Conservation (phyloP, 1,140 invertebrate genomes). For the Hylyphantes graminicola region DNA sequence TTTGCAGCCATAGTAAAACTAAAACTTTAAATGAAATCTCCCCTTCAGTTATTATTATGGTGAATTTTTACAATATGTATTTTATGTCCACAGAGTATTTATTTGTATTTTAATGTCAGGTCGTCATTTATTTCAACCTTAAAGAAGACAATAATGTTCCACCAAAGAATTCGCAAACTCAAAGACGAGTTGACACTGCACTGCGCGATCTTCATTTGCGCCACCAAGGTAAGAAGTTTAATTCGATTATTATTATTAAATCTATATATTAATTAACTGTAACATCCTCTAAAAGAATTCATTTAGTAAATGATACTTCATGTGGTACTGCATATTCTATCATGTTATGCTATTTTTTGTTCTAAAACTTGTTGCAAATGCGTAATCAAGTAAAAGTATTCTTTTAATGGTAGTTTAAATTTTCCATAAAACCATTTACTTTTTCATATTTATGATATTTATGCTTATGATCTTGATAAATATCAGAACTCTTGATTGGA, state of each 20-base stretch:
- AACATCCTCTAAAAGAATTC: no score
- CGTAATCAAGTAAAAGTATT: no score
- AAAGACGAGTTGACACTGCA: background rate
- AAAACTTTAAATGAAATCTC: constrained; percentile 4
- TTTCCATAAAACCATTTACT: no score
- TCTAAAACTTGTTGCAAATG: no score
- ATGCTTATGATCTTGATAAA: no score
- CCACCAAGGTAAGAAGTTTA: constrained; percentile 15
- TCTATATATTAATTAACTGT: background rate
- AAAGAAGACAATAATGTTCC: background rate
- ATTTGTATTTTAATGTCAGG: constrained; percentile 17
- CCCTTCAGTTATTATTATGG: background rate
- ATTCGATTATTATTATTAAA: background rate
- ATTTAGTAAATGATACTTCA: no score
- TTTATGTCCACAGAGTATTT: background rate
- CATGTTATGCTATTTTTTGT: no score
- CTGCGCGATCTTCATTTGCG: constrained; percentile 12
- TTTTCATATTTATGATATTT: no score
- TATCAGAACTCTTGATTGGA: no score
- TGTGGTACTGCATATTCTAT: no score
- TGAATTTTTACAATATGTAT: background rate
- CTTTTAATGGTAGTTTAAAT: no score
- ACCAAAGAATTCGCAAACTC: background rate
- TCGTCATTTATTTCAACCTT: constrained; percentile 47
- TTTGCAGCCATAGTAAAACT: background rate